These are phyloP conservation scores for Hemichromis elongatus DNA, from an alignment of 2,113 vertebrate genomes.

Conservation along the genomic window DNA sequence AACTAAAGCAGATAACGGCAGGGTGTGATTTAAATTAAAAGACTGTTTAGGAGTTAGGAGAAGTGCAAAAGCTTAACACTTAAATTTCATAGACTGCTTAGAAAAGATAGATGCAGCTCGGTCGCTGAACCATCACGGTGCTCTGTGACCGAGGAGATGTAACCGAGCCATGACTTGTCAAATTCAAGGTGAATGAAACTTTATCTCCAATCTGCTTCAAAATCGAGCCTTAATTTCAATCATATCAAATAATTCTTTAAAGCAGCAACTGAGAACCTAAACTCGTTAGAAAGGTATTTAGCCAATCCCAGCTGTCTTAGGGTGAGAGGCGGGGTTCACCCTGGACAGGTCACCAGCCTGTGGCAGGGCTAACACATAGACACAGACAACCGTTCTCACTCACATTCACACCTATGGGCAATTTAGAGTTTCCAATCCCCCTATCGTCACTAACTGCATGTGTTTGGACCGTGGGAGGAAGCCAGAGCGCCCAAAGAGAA, in stretches of 20 bases:
- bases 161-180: neutral
- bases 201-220: neutral
- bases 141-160: neutral
- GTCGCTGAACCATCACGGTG: neutral
- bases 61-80: neutral
- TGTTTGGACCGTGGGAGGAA: neutral
- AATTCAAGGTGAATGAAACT: neutral
- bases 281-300: neutral
- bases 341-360: fast-evolving
- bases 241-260: neutral
- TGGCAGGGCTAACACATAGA: neutral
- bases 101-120: neutral
- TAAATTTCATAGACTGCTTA: neutral
- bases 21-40: neutral
- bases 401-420: neutral
- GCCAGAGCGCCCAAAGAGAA: neutral
- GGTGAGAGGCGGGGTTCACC: too few species aligned
- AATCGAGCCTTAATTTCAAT: neutral
- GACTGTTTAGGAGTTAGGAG: neutral
- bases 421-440: too few species aligned
- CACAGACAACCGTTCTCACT: neutral
- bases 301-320: too few species aligned
- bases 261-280: neutral
- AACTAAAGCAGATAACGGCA: neutral
- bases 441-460: neutral